Evolutionary conservation across 2,888 invertebrate genomes (phyloP).

Genomic region (Trissoscelio sp.): DNA sequence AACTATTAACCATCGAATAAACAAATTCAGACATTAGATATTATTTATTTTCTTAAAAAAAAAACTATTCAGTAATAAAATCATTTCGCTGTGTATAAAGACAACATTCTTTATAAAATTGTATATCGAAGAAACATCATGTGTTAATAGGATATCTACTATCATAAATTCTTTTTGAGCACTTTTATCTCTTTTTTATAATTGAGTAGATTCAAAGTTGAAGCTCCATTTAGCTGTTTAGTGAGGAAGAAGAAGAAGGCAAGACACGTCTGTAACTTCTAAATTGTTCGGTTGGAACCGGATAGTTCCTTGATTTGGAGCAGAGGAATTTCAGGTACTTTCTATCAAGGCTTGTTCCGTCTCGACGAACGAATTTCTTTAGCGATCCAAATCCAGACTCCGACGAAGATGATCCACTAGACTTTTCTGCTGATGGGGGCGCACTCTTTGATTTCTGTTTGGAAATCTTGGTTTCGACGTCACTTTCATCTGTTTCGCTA

Average conservation of each 20-base stretch:
- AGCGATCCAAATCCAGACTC: constrained; percentile 87
- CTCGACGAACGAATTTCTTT: constrained; percentile 86
- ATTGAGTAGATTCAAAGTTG: constrained; percentile 14
- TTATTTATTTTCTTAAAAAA: no score
- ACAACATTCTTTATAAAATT: neutral
- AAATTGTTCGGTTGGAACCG: constrained; percentile 91
- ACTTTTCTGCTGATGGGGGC: constrained; percentile 80
- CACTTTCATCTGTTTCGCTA: constrained; percentile 86
- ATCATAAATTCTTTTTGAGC: constrained; percentile 52
- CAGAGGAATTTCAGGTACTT: constrained; percentile 87
- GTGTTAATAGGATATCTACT: constrained; percentile 33
- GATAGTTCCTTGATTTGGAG: constrained; percentile 86
- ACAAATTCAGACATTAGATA: neutral
- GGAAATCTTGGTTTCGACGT: constrained; percentile 79
- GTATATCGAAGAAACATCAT: constrained; percentile 1
- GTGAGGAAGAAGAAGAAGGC: constrained; percentile 77
- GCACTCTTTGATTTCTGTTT: constrained; percentile 80
- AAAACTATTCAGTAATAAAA: no score
- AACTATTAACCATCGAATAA: neutral
- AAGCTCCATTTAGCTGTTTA: constrained; percentile 56
- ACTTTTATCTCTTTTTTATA: constrained; percentile 6
- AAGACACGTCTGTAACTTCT: constrained; percentile 89
- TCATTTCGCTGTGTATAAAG: no score
- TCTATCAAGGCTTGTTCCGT: constrained; percentile 88
- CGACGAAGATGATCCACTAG: constrained; percentile 38